Base-by-base conservation (phyloP, 2,113 vertebrate genomes). In the Ranitomeya imitator region DNA sequence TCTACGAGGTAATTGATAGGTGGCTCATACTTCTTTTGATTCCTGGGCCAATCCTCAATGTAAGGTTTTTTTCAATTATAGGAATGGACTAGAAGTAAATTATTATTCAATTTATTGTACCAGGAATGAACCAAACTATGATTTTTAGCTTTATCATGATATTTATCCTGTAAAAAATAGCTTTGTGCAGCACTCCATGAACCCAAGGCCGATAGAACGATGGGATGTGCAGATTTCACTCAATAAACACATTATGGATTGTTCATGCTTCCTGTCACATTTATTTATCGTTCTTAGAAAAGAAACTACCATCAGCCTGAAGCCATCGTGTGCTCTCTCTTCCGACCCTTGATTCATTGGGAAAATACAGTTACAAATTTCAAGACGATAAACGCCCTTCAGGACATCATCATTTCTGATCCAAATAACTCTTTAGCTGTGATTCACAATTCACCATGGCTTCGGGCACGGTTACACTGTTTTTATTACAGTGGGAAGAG, bases 211-310 rank as follows among this genome's bases (percentile, higher is more conserved):
- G 63, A 83, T 83, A 31, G 83, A 54, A 55, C 31, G 71, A 63
- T 13, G 69, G 69, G n/a, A 83, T 57, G 54, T 15, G 37, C 73
- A 74, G 69, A 78, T 88, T 84, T 60, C 87, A 83, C 87, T 88
- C 71, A 88, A 88, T 84, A 88, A 88, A 88, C 71, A 83, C 87
- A 83, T 88, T 88, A 88, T 77, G 80, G 87, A 88, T 88, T 82
- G 87, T 83, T 83, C 87, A 88, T 88, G 87, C 69, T 88, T 65
- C 69, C 87, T 88, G 87, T 83, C 87, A 83, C 80, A 83, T 88
- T 88, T 88, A 88, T 88, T 80, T 83, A 88, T 88, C 84, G 87
- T 88, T 83, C 82, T 84, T 88, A 80, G 87, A 78, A 78, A 60
- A 83, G 57, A 88, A 83, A 76, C 61, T 23, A 88, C 82, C 61